Percentiles rank a stretch among this genome's conserved stretches.
phyloP scores from a whole-genome alignment of 2,113 vertebrate genomes.

The Osmerus eperlanus region DNA sequence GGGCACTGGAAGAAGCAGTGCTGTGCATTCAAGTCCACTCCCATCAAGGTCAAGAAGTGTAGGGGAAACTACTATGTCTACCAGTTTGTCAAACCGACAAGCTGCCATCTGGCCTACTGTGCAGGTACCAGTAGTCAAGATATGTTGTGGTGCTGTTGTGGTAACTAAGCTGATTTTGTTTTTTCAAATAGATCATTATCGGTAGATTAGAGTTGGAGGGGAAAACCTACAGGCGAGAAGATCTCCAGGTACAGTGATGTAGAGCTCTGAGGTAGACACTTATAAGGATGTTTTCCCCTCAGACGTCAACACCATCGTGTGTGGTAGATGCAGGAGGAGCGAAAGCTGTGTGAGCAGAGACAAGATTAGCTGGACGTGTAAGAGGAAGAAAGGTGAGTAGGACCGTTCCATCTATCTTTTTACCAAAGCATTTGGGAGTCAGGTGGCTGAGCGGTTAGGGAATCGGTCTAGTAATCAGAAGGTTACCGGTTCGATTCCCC shows the following conservation, averaged over 20 bases:
- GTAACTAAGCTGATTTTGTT: too few relatives aligned
- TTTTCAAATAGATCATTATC: too few relatives aligned
- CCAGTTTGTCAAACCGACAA: conserved; percentile 27
- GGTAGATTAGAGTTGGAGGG: too few relatives aligned
- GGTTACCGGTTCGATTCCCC: too few relatives aligned
- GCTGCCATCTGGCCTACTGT: conserved; percentile 44
- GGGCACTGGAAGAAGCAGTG: conserved; percentile 51
- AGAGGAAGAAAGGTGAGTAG: conserved; percentile 18
- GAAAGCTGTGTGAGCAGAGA: conserved; percentile 52
- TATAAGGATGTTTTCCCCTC: not conserved
- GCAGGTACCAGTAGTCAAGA: conserved; percentile 28
- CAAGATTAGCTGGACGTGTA: conserved; percentile 54
- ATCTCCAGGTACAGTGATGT: too few relatives aligned
- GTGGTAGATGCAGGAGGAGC: conserved; percentile 45
- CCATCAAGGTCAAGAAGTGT: conserved; percentile 59
- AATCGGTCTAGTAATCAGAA: too few relatives aligned
- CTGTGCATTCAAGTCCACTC: conserved; percentile 41
- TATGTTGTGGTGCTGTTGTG: too few relatives aligned
- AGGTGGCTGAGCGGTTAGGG: too few relatives aligned
- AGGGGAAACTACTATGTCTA: conserved; percentile 45
- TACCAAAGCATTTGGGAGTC: too few relatives aligned
- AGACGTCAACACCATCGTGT: conserved; percentile 57
- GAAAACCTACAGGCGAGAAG: too few relatives aligned
- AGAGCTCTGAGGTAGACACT: too few relatives aligned
- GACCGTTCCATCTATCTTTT: too few relatives aligned